phyloP scores from a whole-genome alignment of 2,113 vertebrate species.

The Eptesicus fuscus region DNA sequence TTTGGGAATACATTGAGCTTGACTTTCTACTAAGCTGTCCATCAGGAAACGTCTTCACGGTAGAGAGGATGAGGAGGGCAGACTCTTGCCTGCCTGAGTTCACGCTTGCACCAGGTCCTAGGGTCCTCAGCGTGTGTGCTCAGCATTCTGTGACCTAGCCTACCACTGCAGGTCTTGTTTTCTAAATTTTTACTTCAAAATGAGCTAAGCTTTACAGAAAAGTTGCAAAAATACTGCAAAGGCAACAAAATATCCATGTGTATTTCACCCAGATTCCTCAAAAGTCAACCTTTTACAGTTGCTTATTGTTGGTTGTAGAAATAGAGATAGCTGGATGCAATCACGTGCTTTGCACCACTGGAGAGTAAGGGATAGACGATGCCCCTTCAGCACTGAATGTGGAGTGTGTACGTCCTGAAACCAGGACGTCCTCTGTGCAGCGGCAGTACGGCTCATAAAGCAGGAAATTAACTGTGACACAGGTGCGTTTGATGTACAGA shows the following conservation, averaged over 20 bases:
- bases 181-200: background rate
- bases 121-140: background rate
- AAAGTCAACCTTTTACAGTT: background rate
- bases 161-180: background rate
- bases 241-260: background rate
- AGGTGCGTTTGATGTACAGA: background rate
- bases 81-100: background rate
- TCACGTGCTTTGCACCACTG: background rate
- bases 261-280: background rate
- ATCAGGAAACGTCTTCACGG: background rate
- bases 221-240: background rate
- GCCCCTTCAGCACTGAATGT: background rate
- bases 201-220: conserved; percentile 30
- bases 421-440: background rate
- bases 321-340: background rate
- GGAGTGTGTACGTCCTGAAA: background rate
- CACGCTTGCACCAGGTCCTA: background rate
- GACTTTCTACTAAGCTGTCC: background rate
- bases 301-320: background rate
- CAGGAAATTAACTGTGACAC: background rate
- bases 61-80: background rate
- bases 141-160: background rate
- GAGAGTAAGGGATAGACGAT: background rate
- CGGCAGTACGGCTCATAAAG: background rate
- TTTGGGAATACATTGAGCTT: background rate